Base-by-base conservation (phyloP, 2,113 vertebrate species). In the Bagarius yarrelli region DNA sequence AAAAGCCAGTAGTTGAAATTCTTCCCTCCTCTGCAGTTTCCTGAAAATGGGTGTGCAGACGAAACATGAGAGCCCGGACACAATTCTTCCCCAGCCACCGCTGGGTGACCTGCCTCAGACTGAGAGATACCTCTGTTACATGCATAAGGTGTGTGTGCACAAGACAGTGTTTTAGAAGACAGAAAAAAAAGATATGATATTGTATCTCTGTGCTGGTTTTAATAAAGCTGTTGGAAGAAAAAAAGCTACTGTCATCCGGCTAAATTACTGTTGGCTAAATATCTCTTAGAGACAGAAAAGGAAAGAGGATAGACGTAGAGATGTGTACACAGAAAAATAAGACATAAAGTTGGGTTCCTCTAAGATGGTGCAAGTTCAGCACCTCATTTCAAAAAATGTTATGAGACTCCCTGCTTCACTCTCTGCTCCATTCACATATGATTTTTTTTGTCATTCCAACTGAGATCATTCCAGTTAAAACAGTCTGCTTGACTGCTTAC, bases 1-100 rank as follows among this genome's bases (percentile, higher is more conserved):
- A 66, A 64, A 15, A 32, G 30, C 21, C 27, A 80, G 47, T 32
- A 72, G 50, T 67, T 76, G 56, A 81, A 78, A 74, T 84, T 67
- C 52, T 73, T 61, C 74, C 27, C 50, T 74, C 60, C 67, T 80
- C 44, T 76, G 78, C 34, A 83, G 36, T 18, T 75, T 70, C 15
- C 44, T 40, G 72, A 75, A 19, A 52, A 81, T 11, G 32, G 8
- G 27, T 40, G 27, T 36, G 71, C 79, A 81, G 50, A 81, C 23
- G 80, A 57, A 81, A 76, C 34, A 40, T 27, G 80, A 81, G 72
- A 34, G 21, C n/a, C 60, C n/a, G 19, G 72, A 57, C 50, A 40
- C 60, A 40, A 57, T 60, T 47, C 34, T 61, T 81, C 50, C 60
- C 57, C 23, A 56, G 60, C 61, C 50, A 56, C 80, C 61, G 25